These are phyloP conservation scores for Tethea ocularis DNA, from an alignment of 2,888 invertebrate genomes.

Conservation along the genomic window DNA sequence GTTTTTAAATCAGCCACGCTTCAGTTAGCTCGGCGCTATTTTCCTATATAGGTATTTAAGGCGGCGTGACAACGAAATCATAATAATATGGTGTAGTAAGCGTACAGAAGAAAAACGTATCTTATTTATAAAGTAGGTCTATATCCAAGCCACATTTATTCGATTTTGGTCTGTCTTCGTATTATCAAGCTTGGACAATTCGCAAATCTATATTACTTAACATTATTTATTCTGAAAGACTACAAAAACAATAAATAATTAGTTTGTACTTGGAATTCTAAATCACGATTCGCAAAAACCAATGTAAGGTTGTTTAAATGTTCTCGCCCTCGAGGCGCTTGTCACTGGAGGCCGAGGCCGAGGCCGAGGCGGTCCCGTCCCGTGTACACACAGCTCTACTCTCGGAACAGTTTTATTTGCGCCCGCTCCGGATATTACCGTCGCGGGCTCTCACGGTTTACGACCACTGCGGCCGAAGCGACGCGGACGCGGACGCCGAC, in stretches of 20 bases:
- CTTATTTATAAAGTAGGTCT: not conserved
- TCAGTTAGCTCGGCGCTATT: not conserved
- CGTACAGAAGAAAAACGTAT: no score
- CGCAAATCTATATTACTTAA: no score
- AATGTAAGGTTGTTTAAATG: not conserved
- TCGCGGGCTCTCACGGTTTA: not conserved
- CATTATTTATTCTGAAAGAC: no score
- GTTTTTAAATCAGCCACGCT: not conserved
- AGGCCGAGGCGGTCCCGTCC: no score
- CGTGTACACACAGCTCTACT: not conserved
- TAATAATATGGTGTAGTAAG: not conserved
- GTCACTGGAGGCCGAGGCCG: not conserved
- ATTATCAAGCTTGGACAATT: no score
- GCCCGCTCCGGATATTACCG: slow-evolving; percentile 1
- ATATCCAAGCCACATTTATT: no score
- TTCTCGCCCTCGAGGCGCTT: not conserved
- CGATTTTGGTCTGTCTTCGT: no score
- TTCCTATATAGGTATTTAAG: not conserved
- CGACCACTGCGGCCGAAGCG: not conserved
- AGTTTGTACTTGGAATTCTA: not conserved
- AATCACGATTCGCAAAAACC: not conserved
- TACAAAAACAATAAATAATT: no score
- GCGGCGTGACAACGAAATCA: not conserved
- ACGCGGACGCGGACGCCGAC: not conserved
- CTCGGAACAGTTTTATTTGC: not conserved